Percentiles rank a stretch among this genome's conserved stretches.
Evolutionary conservation across 2,888 invertebrate species (phyloP).

Genomic region (Amblyteles armatorius): DNA sequence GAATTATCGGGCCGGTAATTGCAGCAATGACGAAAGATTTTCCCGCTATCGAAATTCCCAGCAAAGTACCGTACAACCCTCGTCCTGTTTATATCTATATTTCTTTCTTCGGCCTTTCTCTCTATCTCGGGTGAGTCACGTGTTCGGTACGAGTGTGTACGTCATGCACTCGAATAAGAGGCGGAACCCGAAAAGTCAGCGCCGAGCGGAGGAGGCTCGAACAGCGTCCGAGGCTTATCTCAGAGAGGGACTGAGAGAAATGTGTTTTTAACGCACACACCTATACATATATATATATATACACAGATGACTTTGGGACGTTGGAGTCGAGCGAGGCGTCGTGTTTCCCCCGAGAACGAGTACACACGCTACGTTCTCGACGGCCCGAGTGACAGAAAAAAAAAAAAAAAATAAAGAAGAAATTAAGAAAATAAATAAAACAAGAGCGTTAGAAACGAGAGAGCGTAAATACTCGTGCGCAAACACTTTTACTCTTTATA

Average conservation of each 20-base stretch:
- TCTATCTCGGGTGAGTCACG: slow-evolving; percentile 32
- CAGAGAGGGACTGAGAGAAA: background rate
- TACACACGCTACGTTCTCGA: background rate
- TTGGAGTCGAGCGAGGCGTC: background rate
- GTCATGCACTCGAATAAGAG: slow-evolving; percentile 14
- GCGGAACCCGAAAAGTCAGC: slow-evolving; percentile 6
- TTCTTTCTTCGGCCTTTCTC: slow-evolving; percentile 25
- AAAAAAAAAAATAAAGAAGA: too few species aligned
- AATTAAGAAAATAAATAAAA: background rate
- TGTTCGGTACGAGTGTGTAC: background rate
- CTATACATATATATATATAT: background rate
- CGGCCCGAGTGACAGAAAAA: background rate
- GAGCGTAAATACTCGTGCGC: background rate
- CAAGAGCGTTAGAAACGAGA: background rate
- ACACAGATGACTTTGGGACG: background rate
- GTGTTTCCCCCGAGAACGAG: background rate
- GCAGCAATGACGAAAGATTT: background rate
- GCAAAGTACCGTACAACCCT: background rate
- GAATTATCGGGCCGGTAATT: background rate
- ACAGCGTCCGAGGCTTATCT: background rate
- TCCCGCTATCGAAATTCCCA: background rate
- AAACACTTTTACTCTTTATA: slow-evolving; percentile 1
- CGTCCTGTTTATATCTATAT: background rate
- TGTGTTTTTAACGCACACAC: background rate
- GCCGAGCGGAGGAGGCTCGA: background rate